These are phyloP conservation scores for Drosophila sucinea DNA, from an alignment of 1,140 invertebrate species.

Conservation along the genomic window DNA sequence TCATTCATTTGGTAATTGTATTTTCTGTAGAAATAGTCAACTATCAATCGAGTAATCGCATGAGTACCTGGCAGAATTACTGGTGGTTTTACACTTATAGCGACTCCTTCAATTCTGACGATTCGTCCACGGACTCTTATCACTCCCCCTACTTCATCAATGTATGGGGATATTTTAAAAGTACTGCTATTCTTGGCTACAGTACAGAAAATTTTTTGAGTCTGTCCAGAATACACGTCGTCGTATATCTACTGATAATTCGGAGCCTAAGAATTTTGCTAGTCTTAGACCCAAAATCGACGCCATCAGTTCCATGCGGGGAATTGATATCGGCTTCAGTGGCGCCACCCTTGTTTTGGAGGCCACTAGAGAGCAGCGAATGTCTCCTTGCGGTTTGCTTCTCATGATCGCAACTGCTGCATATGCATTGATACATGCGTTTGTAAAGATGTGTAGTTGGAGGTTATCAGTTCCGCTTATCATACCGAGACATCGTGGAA, in stretches of 20 bases:
- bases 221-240: background rate
- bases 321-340: no score
- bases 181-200: background rate
- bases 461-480: slow-evolving; percentile 39
- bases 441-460: background rate
- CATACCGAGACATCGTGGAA: no score
- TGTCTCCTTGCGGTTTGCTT: no score
- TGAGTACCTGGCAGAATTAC: background rate
- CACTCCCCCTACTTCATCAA: background rate
- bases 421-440: no score
- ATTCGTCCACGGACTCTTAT: background rate
- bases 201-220: background rate
- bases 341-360: no score
- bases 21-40: background rate
- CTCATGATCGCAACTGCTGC: no score
- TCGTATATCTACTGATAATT: background rate
- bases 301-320: no score
- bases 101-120: no score
- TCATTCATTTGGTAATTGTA: no score
- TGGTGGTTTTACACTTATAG: background rate
- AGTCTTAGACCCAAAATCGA: no score
- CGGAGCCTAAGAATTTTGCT: no score
- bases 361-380: no score
- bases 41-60: background rate
- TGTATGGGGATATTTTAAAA: background rate